Conservation (phyloP, 2,888 invertebrate genomes). For the Alsophila aescularia region DNA sequence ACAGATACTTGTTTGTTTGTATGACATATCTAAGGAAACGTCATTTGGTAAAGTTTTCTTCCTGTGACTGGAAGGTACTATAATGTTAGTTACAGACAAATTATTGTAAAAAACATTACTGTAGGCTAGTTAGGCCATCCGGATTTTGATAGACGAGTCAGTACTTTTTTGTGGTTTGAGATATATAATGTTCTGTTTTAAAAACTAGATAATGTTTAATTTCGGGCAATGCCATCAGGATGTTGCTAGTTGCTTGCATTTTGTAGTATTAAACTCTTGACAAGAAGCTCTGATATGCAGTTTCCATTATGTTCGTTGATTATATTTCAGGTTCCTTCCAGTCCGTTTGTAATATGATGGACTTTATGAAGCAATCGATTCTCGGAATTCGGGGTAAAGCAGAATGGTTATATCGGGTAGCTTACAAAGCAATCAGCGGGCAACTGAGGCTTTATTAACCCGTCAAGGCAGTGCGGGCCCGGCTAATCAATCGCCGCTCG, state of each 20-base stretch:
- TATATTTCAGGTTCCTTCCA: not conserved
- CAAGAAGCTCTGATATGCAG: too few species aligned
- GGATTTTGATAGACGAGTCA: too few species aligned
- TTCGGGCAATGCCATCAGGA: too few species aligned
- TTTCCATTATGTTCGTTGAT: not conserved
- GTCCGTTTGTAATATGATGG: slow-evolving; percentile 58
- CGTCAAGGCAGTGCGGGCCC: slow-evolving; percentile 77
- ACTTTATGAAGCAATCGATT: slow-evolving; percentile 63
- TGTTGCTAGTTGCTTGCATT: too few species aligned
- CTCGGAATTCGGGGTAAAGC: slow-evolving; percentile 62
- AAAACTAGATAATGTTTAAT: too few species aligned
- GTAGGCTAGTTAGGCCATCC: too few species aligned
- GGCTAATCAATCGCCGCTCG: slow-evolving; percentile 82
- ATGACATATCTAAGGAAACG: slow-evolving; percentile 48
- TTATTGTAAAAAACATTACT: too few species aligned
- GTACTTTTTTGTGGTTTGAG: too few species aligned
- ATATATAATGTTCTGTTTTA: too few species aligned
- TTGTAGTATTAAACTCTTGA: too few species aligned
- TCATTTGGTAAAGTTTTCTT: slow-evolving; percentile 50
- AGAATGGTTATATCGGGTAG: slow-evolving; percentile 58
- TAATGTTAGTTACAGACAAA: too few species aligned
- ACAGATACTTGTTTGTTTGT: slow-evolving; percentile 60
- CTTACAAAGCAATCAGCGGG: slow-evolving; percentile 78
- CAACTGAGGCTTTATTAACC: slow-evolving; percentile 79
- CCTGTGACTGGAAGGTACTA: slow-evolving; percentile 49